Base-by-base conservation (phyloP, 1,140 invertebrate species). In the Diorhabda sublineata region DNA sequence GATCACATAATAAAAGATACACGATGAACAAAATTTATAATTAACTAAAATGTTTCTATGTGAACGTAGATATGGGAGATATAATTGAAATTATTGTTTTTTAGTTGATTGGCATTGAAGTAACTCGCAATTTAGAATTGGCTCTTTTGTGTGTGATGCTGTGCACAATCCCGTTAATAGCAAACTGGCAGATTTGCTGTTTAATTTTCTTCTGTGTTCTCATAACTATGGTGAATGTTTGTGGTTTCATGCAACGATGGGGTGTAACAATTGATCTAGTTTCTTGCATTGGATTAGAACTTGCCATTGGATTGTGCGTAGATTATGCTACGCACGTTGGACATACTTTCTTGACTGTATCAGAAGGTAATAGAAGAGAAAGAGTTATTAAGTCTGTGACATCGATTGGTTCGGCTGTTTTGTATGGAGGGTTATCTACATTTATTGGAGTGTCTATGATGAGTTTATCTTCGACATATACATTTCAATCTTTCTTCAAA, bases 311-410 rank as follows among this genome's bases (percentile, higher is more conserved):
- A 47, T 84, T 96, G 45, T 93, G 92, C 75, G 92, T 96, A 2
- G 93, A 96, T 83, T 94, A 95, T 72, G 92, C 93, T 0, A 92
- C 93, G 4, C 93, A 96, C 79, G 89, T 96, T 6, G 92, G 91
- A n/a, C 91, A 94, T 74, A 90, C 89, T 3, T 95, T 94, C 79
- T 84, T 94, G 69, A 85, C 81, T 4, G 80, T 79, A 61, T 70
- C 70, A 58, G 82, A 81, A 63, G 87, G 87, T 41, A 81, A 85
- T 70, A 85, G 88, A 61, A 78, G 84, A 9, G 85, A 88, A 42
- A 82, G 92, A 73, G 86, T 88, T 0, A 81, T 89, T 26, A 84
- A 87, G 60, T 91, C 93, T 0, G 84, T 96, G 2, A 87, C 85
- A 0, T 87, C 89, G 66, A 92, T 94, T 69, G 91, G 93, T 11